A percentile compares a stretch with the other conserved stretches of the same genome.
These are phyloP conservation scores for Mamestra configurata DNA, from an alignment of 1,140 invertebrate species.

Conservation along the genomic window DNA sequence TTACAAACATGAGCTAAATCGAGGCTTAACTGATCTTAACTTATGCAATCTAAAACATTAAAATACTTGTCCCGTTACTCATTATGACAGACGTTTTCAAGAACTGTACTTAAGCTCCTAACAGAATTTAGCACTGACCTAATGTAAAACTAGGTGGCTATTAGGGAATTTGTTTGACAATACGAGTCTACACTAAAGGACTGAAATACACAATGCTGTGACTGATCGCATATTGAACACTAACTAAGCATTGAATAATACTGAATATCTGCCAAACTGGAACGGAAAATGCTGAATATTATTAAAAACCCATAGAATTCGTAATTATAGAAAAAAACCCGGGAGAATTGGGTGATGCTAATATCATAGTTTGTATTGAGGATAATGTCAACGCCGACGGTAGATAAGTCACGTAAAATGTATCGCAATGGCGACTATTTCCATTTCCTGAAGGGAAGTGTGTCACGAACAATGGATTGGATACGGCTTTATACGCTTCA, in stretches of 20 bases:
- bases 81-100: background rate
- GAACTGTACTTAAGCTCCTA: background rate
- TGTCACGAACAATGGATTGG: conserved; percentile 33
- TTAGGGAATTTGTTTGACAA: background rate
- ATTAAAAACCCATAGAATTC: background rate
- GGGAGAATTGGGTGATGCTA: background rate
- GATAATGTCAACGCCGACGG: background rate
- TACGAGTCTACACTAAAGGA: background rate
- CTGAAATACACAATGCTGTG: background rate
- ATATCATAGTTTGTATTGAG: background rate
- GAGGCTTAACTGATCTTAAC: background rate
- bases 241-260: background rate
- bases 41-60: conserved; percentile 24
- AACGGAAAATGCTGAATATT: background rate
- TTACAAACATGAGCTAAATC: background rate
- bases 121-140: background rate
- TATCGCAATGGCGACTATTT: background rate
- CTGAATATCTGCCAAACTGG: background rate
- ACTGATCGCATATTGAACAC: background rate
- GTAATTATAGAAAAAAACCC: background rate
- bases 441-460: background rate
- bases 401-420: background rate
- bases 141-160: conserved; percentile 3
- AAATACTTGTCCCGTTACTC: conserved; percentile 3
- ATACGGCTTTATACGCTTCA: conserved; percentile 12